Evolutionary conservation across 2,113 vertebrate species (phyloP).

Genomic region (Hemiprocne comata): DNA sequence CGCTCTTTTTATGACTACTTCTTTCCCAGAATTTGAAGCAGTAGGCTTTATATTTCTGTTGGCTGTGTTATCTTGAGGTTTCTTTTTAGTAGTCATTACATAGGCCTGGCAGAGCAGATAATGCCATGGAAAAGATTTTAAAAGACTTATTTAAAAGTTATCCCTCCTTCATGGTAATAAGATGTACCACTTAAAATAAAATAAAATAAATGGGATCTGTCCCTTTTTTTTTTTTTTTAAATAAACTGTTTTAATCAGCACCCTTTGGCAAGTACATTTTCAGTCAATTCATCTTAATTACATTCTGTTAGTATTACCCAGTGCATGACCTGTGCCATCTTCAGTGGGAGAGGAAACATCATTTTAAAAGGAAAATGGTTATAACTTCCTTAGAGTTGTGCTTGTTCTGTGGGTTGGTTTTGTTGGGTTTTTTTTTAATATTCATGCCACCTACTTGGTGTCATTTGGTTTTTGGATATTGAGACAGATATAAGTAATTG

Average conservation of each 20-base stretch:
- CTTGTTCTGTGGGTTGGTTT: neutral
- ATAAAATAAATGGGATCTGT: neutral
- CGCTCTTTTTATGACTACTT: neutral
- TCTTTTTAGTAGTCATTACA: neutral
- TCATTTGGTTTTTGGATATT: neutral
- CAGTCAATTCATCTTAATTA: neutral
- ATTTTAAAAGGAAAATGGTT: neutral
- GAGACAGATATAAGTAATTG: neutral
- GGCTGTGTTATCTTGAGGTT: neutral
- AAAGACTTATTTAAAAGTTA: neutral
- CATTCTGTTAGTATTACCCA: neutral
- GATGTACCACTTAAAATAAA: neutral
- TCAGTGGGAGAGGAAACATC: neutral
- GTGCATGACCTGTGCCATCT: neutral
- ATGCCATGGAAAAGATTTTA: neutral
- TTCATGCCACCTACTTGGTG: neutral
- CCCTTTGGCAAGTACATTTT: neutral
- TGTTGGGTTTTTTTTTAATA: neutral
- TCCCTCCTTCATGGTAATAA: neutral
- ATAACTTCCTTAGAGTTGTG: neutral
- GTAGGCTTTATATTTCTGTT: neutral
- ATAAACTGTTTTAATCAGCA: neutral
- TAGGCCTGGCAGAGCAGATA: neutral
- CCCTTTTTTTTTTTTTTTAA: neutral
- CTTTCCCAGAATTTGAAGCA: neutral